Evolutionary conservation across 2,888 invertebrate species (phyloP).

Genomic region (Agrotis segetum): DNA sequence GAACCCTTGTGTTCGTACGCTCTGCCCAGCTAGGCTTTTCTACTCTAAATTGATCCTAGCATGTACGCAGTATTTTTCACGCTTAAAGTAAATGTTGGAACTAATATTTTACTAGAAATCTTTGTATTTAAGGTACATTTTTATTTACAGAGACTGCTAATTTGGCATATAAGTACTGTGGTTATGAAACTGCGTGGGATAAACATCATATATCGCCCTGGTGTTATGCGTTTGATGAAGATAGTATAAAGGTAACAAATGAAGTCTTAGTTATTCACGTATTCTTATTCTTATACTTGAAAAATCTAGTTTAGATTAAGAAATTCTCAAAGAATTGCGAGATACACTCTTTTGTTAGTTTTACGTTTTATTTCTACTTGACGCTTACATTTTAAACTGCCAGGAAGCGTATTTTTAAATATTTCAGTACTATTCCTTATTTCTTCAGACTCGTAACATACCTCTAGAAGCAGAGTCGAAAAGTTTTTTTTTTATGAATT

Average conservation of each 20-base stretch:
- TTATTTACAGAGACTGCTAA: constrained; percentile 89
- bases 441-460: too few relatives aligned
- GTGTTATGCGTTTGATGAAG: constrained; percentile 93
- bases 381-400: too few relatives aligned
- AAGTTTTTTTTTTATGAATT: too few relatives aligned
- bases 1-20: neutral
- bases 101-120: neutral
- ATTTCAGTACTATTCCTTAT: too few relatives aligned
- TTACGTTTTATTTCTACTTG: neutral
- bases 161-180: constrained; percentile 94
- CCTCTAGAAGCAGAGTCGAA: too few relatives aligned
- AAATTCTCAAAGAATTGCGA: neutral
- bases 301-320: neutral
- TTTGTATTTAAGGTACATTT: constrained; percentile 9
- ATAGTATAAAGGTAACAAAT: constrained; percentile 87
- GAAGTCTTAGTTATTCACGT: neutral
- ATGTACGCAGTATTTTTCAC: constrained; percentile 16
- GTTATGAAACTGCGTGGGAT: constrained; percentile 96
- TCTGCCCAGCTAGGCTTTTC: neutral
- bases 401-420: too few relatives aligned
- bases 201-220: constrained; percentile 93
- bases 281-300: neutral
- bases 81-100: constrained; percentile 20
- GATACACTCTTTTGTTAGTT: neutral
- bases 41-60: constrained; percentile 2